These are phyloP conservation scores for Esperia sulphurella DNA, from an alignment of 2,888 invertebrate genomes.

Conservation along the genomic window DNA sequence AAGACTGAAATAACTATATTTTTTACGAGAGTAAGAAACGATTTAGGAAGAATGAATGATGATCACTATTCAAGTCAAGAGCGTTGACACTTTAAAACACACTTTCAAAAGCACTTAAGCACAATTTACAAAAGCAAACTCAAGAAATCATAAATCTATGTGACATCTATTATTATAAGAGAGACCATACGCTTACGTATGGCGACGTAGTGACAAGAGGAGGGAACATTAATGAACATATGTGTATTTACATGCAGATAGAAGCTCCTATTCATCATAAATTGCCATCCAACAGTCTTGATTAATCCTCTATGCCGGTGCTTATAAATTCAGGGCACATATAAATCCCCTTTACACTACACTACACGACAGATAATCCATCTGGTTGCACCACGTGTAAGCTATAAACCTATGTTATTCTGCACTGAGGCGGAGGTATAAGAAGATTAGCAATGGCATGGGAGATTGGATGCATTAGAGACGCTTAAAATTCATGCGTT, in stretches of 20 bases:
- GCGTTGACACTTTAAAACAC: too few relatives aligned
- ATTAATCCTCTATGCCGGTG: slow-evolving; percentile 38
- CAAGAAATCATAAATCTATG: too few relatives aligned
- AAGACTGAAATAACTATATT: too few relatives aligned
- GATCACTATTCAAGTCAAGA: too few relatives aligned
- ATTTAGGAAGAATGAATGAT: too few relatives aligned
- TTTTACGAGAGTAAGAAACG: too few relatives aligned
- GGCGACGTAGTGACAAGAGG: background rate
- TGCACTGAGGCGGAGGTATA: slow-evolving; percentile 40
- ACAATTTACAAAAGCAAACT: too few relatives aligned
- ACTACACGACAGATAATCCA: slow-evolving; percentile 51
- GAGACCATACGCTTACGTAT: background rate
- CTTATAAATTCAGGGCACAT: slow-evolving; percentile 33
- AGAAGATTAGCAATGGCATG: slow-evolving; percentile 48
- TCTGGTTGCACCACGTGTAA: slow-evolving; percentile 45
- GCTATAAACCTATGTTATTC: slow-evolving; percentile 41
- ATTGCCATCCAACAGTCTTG: slow-evolving; percentile 21
- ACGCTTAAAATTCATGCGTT: slow-evolving; percentile 20
- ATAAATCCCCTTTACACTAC: slow-evolving; percentile 21
- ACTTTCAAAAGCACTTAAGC: too few relatives aligned
- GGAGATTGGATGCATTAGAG: slow-evolving; percentile 23
- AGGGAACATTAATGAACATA: too few relatives aligned
- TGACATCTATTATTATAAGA: too few relatives aligned
- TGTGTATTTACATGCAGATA: background rate
- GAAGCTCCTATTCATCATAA: slow-evolving; percentile 2